phyloP scores from a whole-genome alignment of 2,113 vertebrate species.

The Odocoileus virginianus region DNA sequence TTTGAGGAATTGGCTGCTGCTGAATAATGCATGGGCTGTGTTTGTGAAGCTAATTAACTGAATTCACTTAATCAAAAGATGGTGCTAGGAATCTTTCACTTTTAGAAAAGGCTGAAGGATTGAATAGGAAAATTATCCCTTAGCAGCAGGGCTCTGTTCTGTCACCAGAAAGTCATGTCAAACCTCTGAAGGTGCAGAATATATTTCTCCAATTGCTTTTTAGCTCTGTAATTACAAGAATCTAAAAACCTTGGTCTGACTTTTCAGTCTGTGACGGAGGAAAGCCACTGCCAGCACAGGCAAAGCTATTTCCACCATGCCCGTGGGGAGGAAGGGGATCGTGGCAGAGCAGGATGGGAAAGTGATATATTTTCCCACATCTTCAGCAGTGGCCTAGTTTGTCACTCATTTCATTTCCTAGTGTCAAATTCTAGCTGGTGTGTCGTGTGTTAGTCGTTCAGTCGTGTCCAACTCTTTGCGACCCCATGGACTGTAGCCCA shows the following conservation, averaged over 20 bases:
- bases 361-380: slow-evolving; percentile 27
- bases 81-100: slow-evolving; percentile 21
- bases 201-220: slow-evolving; percentile 62
- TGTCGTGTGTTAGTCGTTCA: rapidly evolving
- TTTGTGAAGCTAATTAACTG: slow-evolving; percentile 54
- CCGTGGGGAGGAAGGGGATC: slow-evolving; percentile 22
- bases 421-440: slow-evolving; percentile 60
- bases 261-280: slow-evolving; percentile 61
- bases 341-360: slow-evolving; percentile 33
- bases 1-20: neutral
- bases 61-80: slow-evolving; percentile 5
- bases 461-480: neutral
- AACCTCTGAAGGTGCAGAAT: slow-evolving; percentile 56
- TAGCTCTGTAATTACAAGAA: slow-evolving; percentile 70
- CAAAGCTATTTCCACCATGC: slow-evolving; percentile 58
- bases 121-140: neutral
- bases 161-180: slow-evolving; percentile 59
- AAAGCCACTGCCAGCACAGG: slow-evolving; percentile 52
- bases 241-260: slow-evolving; percentile 62
- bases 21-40: slow-evolving; percentile 47
- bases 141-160: neutral
- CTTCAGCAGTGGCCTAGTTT: slow-evolving; percentile 50
- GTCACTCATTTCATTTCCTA: slow-evolving; percentile 53
- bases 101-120: neutral
- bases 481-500: neutral